These are phyloP conservation scores for Geopemphigus sp. DNA, from an alignment of 1,140 invertebrate species.

Conservation along the genomic window DNA sequence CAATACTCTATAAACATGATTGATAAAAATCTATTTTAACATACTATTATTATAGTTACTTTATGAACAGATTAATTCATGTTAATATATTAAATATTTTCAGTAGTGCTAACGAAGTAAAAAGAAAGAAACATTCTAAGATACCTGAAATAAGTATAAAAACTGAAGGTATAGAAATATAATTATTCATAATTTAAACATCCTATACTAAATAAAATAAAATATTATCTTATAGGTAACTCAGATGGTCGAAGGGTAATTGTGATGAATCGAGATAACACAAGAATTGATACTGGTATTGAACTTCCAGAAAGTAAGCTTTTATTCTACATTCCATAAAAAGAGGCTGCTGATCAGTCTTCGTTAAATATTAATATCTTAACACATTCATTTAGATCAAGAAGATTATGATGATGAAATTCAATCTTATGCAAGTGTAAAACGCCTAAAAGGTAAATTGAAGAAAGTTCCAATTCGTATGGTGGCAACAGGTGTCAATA, in stretches of 20 bases:
- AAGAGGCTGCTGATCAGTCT: no score
- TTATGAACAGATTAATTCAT: no score
- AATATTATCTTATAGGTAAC: slow-evolving; percentile 1
- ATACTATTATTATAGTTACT: no score
- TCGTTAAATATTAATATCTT: no score
- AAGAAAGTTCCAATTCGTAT: slow-evolving; percentile 1
- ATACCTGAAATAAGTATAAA: slow-evolving; percentile 39
- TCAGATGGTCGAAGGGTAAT: slow-evolving; percentile 38
- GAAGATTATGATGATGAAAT: slow-evolving; percentile 9
- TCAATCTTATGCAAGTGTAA: slow-evolving; percentile 33
- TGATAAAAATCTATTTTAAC: no score
- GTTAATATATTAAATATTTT: neutral
- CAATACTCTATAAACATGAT: no score
- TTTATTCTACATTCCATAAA: no score
- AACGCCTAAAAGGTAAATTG: slow-evolving; percentile 28
- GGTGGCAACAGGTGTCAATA: neutral
- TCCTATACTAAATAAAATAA: neutral
- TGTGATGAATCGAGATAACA: slow-evolving; percentile 37
- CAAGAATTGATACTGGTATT: slow-evolving; percentile 4
- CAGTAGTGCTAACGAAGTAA: slow-evolving; percentile 6
- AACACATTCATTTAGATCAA: neutral
- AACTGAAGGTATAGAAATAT: slow-evolving; percentile 22
- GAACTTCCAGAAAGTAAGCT: neutral
- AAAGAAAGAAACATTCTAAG: slow-evolving; percentile 25
- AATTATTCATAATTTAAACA: no score